Conservation (phyloP, 2,888 invertebrate genomes). For the Acleris sparsana region DNA sequence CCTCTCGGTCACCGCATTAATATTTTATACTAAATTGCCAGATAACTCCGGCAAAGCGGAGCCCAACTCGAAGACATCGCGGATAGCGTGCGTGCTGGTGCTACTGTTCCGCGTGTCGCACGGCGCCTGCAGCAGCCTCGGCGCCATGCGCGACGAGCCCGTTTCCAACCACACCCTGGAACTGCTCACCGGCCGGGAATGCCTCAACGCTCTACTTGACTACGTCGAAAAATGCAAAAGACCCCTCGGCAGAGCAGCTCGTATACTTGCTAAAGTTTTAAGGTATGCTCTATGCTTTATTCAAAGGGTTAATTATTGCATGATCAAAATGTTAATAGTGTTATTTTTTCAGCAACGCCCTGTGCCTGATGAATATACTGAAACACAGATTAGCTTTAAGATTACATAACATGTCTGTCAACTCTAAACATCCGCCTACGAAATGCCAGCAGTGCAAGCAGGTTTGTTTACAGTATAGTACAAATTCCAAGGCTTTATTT, state of each 20-base stretch:
- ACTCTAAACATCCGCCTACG: slow-evolving; percentile 65
- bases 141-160: slow-evolving; percentile 56
- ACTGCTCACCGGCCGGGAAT: slow-evolving; percentile 65
- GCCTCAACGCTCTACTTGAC: slow-evolving; percentile 71
- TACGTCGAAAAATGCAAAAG: slow-evolving; percentile 74
- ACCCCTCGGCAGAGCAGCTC: slow-evolving; percentile 76
- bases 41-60: slow-evolving; percentile 52
- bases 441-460: slow-evolving; percentile 75
- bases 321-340: slow-evolving; percentile 16
- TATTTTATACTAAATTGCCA: slow-evolving; percentile 36
- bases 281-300: slow-evolving; percentile 59
- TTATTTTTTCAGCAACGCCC: slow-evolving; percentile 74
- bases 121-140: slow-evolving; percentile 58
- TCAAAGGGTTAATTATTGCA: neutral
- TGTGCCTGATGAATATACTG: slow-evolving; percentile 80
- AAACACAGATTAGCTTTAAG: slow-evolving; percentile 81
- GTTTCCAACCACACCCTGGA: slow-evolving; percentile 64
- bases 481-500: too few relatives aligned
- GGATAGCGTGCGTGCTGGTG: slow-evolving; percentile 71
- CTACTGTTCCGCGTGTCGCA: slow-evolving; percentile 70
- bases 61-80: slow-evolving; percentile 57
- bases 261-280: slow-evolving; percentile 79
- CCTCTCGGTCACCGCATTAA: too few relatives aligned
- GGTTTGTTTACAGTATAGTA: slow-evolving; percentile 46
- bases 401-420: slow-evolving; percentile 73